These are phyloP conservation scores for Micropterix aruncella DNA, from an alignment of 2,888 invertebrate species.

Conservation along the genomic window DNA sequence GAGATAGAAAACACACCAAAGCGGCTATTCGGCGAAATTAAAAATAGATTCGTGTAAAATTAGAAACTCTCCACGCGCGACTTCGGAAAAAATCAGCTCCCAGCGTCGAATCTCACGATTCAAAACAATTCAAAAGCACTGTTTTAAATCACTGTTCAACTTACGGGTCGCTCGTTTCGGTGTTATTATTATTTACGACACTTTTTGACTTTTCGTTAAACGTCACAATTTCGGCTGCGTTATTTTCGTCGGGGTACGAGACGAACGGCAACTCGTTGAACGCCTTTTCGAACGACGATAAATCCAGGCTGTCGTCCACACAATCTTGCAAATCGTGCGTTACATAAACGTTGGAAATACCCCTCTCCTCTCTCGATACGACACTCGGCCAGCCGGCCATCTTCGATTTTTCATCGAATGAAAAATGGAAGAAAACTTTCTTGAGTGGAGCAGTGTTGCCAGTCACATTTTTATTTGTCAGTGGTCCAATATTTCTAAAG, in stretches of 20 bases:
- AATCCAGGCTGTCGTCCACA: slow-evolving; percentile 28
- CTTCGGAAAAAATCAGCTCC: too few species aligned
- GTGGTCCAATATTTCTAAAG: too few species aligned
- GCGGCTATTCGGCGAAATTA: not conserved
- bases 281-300: slow-evolving; percentile 29
- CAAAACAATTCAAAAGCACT: too few species aligned
- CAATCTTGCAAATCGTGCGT: slow-evolving; percentile 38
- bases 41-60: slow-evolving; percentile 1
- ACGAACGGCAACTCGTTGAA: slow-evolving; percentile 28
- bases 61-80: not conserved
- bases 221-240: slow-evolving; percentile 8
- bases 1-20: not conserved
- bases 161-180: too few species aligned
- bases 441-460: too few species aligned
- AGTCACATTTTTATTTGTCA: too few species aligned
- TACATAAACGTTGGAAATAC: slow-evolving; percentile 28
- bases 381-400: slow-evolving; percentile 33
- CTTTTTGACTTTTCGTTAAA: slow-evolving; percentile 11
- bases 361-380: slow-evolving; percentile 17
- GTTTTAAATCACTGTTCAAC: too few species aligned
- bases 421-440: not conserved
- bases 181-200: too few species aligned
- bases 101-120: too few species aligned
- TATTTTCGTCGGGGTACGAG: slow-evolving; percentile 18
- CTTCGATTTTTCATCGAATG: slow-evolving; percentile 16